A percentile compares a stretch with the other conserved stretches of the same genome.
Evolutionary conservation across 64 coral and sea anemone species (phyloP).

Genomic region (Pocillopora damicornis): DNA sequence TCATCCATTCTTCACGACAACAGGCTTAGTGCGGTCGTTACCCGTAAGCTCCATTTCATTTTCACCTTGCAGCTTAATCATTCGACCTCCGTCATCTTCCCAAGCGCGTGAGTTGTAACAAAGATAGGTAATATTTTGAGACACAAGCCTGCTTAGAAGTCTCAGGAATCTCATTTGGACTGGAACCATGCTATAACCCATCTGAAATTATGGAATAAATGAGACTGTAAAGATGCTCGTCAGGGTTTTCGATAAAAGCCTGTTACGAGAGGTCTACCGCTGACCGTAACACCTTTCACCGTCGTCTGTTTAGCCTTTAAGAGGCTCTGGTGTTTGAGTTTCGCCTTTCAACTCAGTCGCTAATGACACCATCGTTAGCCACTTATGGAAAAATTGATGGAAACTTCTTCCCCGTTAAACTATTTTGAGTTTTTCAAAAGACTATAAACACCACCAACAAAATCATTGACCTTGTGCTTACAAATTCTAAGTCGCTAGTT

Average conservation of each 20-base stretch:
- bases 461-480: background rate
- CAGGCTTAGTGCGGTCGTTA: conserved; percentile 34
- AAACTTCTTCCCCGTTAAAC: too few species aligned
- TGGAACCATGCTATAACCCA: conserved; percentile 42
- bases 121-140: conserved; percentile 76
- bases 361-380: too few species aligned
- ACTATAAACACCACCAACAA: too few species aligned
- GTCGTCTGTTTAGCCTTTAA: too few species aligned
- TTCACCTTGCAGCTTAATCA: conserved; percentile 56
- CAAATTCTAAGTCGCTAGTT: background rate
- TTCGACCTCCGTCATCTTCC: conserved; percentile 36
- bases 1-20: conserved; percentile 48
- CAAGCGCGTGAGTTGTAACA: conserved; percentile 77
- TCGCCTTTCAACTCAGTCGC: too few species aligned
- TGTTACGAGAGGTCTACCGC: too few species aligned
- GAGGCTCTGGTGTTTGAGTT: too few species aligned
- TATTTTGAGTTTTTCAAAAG: too few species aligned
- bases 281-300: too few species aligned
- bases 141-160: conserved; percentile 54
- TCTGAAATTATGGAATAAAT: conserved; percentile 14
- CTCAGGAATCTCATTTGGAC: conserved; percentile 72
- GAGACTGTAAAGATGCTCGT: background rate
- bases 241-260: too few species aligned
- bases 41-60: conserved; percentile 55
- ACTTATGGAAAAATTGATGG: too few species aligned